Evolutionary conservation across 53 echinoderm and acorn worm species (phyloP).

Genomic region (Stichopus horrens): DNA sequence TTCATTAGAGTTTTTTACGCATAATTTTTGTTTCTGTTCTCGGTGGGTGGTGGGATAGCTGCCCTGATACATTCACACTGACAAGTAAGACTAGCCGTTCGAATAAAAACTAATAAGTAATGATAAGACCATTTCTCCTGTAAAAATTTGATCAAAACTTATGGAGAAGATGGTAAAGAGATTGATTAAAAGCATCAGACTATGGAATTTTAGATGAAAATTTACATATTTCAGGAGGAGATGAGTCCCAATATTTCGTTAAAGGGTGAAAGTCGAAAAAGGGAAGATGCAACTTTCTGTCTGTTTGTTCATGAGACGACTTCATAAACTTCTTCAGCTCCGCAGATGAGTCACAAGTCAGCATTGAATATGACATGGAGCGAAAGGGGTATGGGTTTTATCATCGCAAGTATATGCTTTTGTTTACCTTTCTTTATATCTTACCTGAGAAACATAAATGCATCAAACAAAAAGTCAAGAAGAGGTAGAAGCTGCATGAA

Average conservation of each 20-base stretch:
- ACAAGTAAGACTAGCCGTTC: not conserved
- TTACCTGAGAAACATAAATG: no score
- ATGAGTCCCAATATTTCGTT: constrained; percentile 26
- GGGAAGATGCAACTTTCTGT: no score
- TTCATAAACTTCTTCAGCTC: no score
- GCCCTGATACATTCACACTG: not conserved
- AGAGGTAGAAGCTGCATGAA: no score
- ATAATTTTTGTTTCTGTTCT: constrained; percentile 18
- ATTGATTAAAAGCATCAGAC: constrained; percentile 18
- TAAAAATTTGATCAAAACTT: constrained; percentile 36
- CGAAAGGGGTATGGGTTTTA: no score
- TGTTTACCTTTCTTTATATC: no score
- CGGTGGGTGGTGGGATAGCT: constrained; percentile 14
- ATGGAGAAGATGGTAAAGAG: constrained; percentile 1
- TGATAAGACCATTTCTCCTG: constrained; percentile 7
- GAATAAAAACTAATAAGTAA: not conserved
- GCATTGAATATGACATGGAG: no score
- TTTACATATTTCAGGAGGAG: constrained; percentile 5
- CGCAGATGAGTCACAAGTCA: no score
- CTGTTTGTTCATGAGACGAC: no score
- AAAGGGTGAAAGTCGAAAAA: not conserved
- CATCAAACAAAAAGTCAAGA: no score
- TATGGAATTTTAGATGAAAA: not conserved
- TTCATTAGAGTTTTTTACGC: constrained; percentile 39
- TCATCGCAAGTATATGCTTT: no score